phyloP scores from a whole-genome alignment of 2,797 vertebrate genomes.

The Tapirus indicus region DNA sequence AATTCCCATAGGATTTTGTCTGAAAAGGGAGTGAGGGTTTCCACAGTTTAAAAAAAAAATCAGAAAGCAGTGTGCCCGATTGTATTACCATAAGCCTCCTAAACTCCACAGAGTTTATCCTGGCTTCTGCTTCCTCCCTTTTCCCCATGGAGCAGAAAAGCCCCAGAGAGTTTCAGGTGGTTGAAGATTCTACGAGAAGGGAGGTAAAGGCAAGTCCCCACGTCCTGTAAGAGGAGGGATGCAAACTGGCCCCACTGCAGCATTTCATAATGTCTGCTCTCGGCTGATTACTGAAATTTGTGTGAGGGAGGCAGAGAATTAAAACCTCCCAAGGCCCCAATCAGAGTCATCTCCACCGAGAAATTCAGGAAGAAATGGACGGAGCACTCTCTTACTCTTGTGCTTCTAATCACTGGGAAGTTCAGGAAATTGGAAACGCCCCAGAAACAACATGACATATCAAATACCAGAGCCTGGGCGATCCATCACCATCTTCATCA shows the following conservation, averaged over 20 bases:
- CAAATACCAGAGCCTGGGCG: slow-evolving; percentile 72
- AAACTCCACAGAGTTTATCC: not conserved
- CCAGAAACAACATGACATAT: slow-evolving; percentile 84
- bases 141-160: not conserved
- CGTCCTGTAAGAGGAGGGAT: not conserved
- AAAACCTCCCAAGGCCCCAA: slow-evolving; percentile 75
- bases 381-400: slow-evolving; percentile 53
- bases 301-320: slow-evolving; percentile 65
- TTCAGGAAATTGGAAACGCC: slow-evolving; percentile 79
- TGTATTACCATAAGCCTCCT: slow-evolving; percentile 1
- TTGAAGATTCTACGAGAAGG: not conserved
- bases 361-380: slow-evolving; percentile 36
- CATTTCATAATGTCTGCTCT: slow-evolving; percentile 58
- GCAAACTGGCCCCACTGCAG: not conserved
- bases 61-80: not conserved
- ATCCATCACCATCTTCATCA: slow-evolving; percentile 80
- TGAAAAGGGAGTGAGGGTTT: not conserved
- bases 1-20: slow-evolving; percentile 29
- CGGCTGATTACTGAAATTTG: slow-evolving; percentile 74
- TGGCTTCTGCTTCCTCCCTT: not conserved
- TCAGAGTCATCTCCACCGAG: slow-evolving; percentile 70
- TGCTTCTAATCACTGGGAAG: slow-evolving; percentile 73
- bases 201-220: not conserved
- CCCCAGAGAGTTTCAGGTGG: not conserved
- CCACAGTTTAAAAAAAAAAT: not conserved